Conservation (phyloP, 2,797 vertebrate species). For the Lerista edwardsae region DNA sequence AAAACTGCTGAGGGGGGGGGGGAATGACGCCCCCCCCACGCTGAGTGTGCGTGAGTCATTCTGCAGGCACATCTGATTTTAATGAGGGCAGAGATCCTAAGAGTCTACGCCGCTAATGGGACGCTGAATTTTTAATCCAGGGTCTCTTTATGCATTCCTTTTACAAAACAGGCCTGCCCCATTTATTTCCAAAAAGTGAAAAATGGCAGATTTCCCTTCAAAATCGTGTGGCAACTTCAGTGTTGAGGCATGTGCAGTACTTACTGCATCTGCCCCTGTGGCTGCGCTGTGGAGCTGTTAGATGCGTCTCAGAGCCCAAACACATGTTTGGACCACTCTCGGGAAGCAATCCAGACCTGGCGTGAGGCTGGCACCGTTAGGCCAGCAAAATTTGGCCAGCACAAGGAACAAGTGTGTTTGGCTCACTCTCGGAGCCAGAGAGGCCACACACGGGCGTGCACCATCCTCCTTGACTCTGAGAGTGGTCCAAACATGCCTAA, state of each 20-base stretch:
- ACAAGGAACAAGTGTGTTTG: too few species aligned
- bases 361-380: too few species aligned
- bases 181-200: background rate
- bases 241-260: too few species aligned
- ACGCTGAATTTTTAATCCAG: slow-evolving; percentile 11
- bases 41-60: background rate
- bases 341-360: too few species aligned
- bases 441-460: too few species aligned
- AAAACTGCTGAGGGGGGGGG: background rate
- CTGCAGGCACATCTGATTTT: background rate
- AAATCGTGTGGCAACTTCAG: background rate
- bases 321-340: too few species aligned
- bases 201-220: background rate
- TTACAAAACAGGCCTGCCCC: background rate
- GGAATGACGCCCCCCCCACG: background rate
- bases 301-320: background rate
- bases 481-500: too few species aligned
- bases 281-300: background rate
- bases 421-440: too few species aligned
- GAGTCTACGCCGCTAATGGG: slow-evolving; percentile 4
- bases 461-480: too few species aligned
- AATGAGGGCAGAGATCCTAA: slow-evolving; percentile 8
- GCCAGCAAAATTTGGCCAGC: too few species aligned
- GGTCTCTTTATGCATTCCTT: background rate
- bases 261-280: too few species aligned